Base-by-base conservation (phyloP, 1,140 invertebrate species). In the Panonychus citri region DNA sequence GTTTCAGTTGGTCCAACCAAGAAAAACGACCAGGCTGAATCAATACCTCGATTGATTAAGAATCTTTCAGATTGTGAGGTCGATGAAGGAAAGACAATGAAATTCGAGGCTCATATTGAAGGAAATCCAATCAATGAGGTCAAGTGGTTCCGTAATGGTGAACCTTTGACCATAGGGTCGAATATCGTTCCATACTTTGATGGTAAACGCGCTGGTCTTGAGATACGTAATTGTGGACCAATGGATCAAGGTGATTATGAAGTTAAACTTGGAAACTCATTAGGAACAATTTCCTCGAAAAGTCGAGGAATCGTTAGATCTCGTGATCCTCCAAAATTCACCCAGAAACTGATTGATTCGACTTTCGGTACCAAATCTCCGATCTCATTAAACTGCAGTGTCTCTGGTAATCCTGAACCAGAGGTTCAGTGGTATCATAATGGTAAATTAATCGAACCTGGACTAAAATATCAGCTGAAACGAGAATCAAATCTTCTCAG, bases 51-150 rank as follows among this genome's bases (percentile, higher is more conserved):
- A 49, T 84, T 90, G 65, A 70, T 82, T 8, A 78, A 81, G 57
- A 74, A 76, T 1, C 68, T 90, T 1, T 73, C 79, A 39, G 83
- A 89, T 67, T 69, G 78, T 0, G 76, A 76, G 8, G 77, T 78
- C 0, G 81, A 86, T 62, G 85, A 91, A 68, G 85, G 84, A 19
- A 62, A 67, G 28, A 63, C 67, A 24, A 64, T 71, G 28, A 60
- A 62, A 48, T 62, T 74, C 3, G 64, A 66, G 48, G 68, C 69
- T n/a, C 61, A 73, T 4, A 19, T 46, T 39, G 62, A 59, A 10
- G 85, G 83, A n/a, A 87, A 87, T 73, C 87, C 88, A 0, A 75
- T 87, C 58, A 86, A 87, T 1, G 78, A 84, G 48, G 78, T 87
- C 12, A 73, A 71, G 56, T 91, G 87, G 87, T 79, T 71, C 25